phyloP scores from a whole-genome alignment of 2,888 invertebrate genomes.

The Meloe dianella region DNA sequence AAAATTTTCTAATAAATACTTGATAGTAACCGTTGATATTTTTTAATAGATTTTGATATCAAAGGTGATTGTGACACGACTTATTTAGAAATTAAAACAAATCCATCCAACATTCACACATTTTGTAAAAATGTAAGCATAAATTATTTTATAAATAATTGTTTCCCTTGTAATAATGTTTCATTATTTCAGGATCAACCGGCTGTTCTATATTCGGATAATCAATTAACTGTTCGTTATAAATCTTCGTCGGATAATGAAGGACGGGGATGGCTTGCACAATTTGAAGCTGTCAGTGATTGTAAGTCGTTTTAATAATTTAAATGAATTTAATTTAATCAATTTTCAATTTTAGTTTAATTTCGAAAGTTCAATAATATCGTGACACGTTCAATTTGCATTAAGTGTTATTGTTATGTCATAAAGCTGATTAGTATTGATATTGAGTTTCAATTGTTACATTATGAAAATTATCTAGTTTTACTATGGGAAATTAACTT shows the following conservation, averaged over 20 bases:
- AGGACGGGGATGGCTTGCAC: slow-evolving; percentile 45
- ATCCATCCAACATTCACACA: slow-evolving; percentile 39
- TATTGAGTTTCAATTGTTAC: not conserved
- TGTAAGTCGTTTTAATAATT: not conserved
- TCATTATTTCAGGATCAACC: slow-evolving; percentile 37
- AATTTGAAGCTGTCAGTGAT: slow-evolving; percentile 38
- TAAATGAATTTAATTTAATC: not conserved
- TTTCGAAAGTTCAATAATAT: not conserved
- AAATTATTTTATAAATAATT: not conserved
- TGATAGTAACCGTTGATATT: not conserved
- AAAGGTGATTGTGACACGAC: slow-evolving; percentile 68
- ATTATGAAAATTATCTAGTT: not conserved
- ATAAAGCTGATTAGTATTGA: not conserved
- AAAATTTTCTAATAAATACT: not conserved
- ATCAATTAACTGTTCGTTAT: slow-evolving; percentile 37
- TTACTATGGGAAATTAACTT: not conserved
- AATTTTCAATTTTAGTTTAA: slow-evolving; percentile 9
- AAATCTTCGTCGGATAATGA: slow-evolving; percentile 44
- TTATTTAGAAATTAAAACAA: slow-evolving; percentile 65
- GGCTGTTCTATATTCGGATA: slow-evolving; percentile 40
- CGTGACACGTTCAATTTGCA: not conserved
- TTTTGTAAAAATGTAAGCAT: slow-evolving; percentile 61
- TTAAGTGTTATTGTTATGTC: not conserved
- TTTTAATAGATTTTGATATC: slow-evolving; percentile 69
- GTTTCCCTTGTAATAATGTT: slow-evolving; percentile 9